Percentiles rank a stretch among this genome's conserved stretches.
Conservation (phyloP, 2,113 vertebrate genomes). For the Nannobrachium achirus region DNA sequence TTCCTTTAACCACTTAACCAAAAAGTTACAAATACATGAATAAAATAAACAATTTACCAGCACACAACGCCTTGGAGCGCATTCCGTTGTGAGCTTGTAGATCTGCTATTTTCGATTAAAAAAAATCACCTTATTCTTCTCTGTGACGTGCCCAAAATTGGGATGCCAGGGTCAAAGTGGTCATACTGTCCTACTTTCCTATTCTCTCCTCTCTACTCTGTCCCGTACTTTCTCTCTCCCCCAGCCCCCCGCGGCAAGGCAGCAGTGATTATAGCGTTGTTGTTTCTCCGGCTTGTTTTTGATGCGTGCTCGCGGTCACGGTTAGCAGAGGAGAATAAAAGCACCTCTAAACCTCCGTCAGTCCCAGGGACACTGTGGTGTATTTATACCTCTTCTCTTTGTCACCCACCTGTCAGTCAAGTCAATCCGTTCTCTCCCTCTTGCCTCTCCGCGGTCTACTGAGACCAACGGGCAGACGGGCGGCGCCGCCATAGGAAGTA, state of each 20-base stretch:
- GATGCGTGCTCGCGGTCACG: slow-evolving; percentile 72
- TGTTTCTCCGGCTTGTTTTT: slow-evolving; percentile 60
- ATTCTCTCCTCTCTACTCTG: slow-evolving; percentile 53
- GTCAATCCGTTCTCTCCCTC: slow-evolving; percentile 62
- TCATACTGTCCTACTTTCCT: background rate
- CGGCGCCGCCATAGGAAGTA: slow-evolving; percentile 68
- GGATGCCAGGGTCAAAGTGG: too few relatives aligned
- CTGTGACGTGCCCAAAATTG: too few relatives aligned
- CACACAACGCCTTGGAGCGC: background rate
- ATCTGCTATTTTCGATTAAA: too few relatives aligned
- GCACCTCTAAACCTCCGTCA: slow-evolving; percentile 76
- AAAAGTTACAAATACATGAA: too few relatives aligned
- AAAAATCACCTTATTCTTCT: too few relatives aligned
- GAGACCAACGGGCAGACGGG: slow-evolving; percentile 66
- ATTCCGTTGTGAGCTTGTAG: too few relatives aligned
- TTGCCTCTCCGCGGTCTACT: slow-evolving; percentile 36
- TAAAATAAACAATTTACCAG: background rate
- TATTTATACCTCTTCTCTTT: slow-evolving; percentile 74
- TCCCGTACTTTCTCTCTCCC: slow-evolving; percentile 61
- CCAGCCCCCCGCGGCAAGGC: slow-evolving; percentile 57
- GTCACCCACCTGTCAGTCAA: slow-evolving; percentile 74
- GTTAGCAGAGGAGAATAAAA: slow-evolving; percentile 65
- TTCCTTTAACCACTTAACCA: too few relatives aligned
- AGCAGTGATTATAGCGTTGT: slow-evolving; percentile 46
- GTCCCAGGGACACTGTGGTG: slow-evolving; percentile 67